phyloP scores from a whole-genome alignment of 2,888 invertebrate species.

The Eilema griseolum region DNA sequence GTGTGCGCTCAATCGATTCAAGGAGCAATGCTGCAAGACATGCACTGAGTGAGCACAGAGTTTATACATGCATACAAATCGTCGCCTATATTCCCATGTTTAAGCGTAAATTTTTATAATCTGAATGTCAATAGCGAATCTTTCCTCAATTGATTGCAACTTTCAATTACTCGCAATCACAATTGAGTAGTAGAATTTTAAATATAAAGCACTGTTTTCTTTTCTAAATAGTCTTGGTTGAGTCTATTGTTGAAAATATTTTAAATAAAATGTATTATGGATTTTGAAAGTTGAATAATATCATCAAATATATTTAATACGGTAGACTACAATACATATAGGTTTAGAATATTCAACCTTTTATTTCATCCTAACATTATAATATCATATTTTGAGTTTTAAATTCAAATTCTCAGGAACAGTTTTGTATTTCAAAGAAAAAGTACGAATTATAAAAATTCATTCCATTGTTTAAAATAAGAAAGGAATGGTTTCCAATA shows the following conservation, averaged over 20 bases:
- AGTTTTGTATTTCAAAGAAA: background rate
- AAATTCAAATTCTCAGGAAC: background rate
- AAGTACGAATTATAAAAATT: background rate
- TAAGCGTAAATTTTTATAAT: constrained; percentile 20
- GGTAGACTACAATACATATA: background rate
- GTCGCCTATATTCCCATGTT: constrained; percentile 15
- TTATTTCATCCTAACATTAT: background rate
- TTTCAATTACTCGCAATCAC: background rate
- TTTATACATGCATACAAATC: too few relatives aligned
- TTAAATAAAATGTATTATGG: background rate
- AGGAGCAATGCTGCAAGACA: constrained; percentile 95
- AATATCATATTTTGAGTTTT: background rate
- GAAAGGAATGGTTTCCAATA: constrained; percentile 34
- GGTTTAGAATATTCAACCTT: background rate
- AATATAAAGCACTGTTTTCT: background rate
- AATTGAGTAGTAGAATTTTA: constrained; percentile 2
- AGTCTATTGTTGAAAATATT: background rate
- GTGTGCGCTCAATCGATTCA: constrained; percentile 94
- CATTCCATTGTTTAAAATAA: constrained; percentile 5
- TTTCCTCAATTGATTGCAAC: background rate
- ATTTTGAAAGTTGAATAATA: background rate
- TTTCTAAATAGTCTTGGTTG: background rate
- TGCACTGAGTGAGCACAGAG: constrained; percentile 83
- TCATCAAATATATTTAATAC: background rate
- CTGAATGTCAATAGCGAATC: constrained; percentile 29